These are phyloP conservation scores for Lathronympha strigana DNA, from an alignment of 2,888 invertebrate species.

Conservation along the genomic window DNA sequence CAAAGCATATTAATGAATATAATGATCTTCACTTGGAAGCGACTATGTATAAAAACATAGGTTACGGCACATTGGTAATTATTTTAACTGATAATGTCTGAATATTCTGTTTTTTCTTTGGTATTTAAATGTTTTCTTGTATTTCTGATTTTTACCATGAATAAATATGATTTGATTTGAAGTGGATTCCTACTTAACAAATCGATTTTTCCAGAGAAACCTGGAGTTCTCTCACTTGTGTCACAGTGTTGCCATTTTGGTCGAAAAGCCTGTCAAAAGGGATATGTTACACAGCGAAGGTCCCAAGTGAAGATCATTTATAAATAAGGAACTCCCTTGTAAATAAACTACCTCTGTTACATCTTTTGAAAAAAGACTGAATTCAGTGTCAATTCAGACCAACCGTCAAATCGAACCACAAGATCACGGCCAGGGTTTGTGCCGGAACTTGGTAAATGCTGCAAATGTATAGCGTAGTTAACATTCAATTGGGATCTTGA, in stretches of 20 bases:
- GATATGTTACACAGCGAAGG: background rate
- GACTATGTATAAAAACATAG: no score
- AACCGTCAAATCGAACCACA: constrained; percentile 27
- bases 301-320: constrained; percentile 40
- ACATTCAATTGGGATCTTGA: constrained; percentile 10
- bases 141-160: no score
- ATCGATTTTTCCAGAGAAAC: no score
- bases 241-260: background rate
- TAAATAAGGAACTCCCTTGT: constrained; percentile 58
- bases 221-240: no score
- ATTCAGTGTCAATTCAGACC: constrained; percentile 80
- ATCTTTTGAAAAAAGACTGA: constrained; percentile 80
- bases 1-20: background rate
- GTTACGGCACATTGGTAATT: no score
- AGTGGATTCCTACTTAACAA: no score
- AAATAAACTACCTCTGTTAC: constrained; percentile 74
- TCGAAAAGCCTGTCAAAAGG: background rate
- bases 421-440: constrained; percentile 16
- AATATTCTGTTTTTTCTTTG: no score
- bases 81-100: no score
- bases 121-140: no score
- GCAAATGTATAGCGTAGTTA: constrained; percentile 19
- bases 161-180: no score
- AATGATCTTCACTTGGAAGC: constrained; percentile 31
- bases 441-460: constrained; percentile 8